Evolutionary conservation across 1,140 invertebrate species (phyloP).

Genomic region (Scylla paramamosain): DNA sequence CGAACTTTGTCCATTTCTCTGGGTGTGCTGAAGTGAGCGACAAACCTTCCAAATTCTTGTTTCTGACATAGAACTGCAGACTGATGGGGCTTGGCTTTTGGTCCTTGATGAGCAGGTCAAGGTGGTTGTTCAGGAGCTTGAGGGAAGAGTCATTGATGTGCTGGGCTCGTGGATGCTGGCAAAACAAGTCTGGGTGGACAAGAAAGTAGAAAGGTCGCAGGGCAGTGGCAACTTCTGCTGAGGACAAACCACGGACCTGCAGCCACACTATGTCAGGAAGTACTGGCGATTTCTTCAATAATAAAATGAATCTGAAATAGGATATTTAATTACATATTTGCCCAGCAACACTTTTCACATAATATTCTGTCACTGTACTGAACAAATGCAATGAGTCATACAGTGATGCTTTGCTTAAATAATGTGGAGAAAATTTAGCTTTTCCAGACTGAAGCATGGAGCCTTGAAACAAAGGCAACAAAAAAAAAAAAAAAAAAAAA

Average conservation of each 20-base stretch:
- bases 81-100: conserved; percentile 61
- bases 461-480: too few relatives aligned
- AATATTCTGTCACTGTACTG: not conserved
- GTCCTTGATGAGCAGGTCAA: conserved; percentile 82
- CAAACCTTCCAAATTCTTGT: conserved; percentile 68
- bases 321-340: not conserved
- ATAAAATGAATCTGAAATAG: not conserved
- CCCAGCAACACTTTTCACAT: not conserved
- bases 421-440: too few relatives aligned
- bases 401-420: not conserved
- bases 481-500: too few relatives aligned
- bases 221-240: conserved; percentile 92
- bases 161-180: conserved; percentile 88
- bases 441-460: too few relatives aligned
- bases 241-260: conserved; percentile 80
- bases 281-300: not conserved
- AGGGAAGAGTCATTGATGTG: conserved; percentile 93
- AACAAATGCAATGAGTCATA: not conserved
- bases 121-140: conserved; percentile 91
- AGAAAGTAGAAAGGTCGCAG: conserved; percentile 96
- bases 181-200: conserved; percentile 97
- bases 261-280: not conserved
- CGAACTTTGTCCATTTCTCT: too few relatives aligned
- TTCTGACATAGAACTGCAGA: conserved; percentile 74
- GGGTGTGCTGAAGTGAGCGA: too few relatives aligned